A percentile compares a stretch with the other conserved stretches of the same genome.
Evolutionary conservation across 2,888 invertebrate genomes (phyloP).

Genomic region (Chrysolina haemoptera): DNA sequence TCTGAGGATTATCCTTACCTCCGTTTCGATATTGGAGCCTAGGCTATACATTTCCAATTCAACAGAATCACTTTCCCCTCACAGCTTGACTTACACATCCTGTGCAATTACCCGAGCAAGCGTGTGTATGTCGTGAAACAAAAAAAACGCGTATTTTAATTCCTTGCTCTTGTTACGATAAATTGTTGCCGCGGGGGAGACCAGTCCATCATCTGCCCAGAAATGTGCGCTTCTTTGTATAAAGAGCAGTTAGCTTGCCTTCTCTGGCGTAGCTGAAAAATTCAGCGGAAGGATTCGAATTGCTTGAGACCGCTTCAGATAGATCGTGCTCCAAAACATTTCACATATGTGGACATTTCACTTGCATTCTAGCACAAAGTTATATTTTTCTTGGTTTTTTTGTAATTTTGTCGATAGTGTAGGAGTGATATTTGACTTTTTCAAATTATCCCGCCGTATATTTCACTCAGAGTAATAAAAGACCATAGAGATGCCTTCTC

Average conservation of each 20-base stretch:
- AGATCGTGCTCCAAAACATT: too few species aligned
- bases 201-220: conserved; percentile 62
- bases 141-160: conserved; percentile 36
- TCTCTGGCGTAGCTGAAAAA: not conserved
- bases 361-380: too few species aligned
- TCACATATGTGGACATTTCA: too few species aligned
- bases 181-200: conserved; percentile 62
- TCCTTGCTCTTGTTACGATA: conserved; percentile 38
- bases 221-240: conserved; percentile 64
- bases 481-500: too few species aligned
- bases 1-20: not conserved
- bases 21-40: not conserved
- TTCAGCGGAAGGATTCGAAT: not conserved
- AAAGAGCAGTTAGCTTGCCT: conserved; percentile 3
- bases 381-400: too few species aligned
- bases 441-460: too few species aligned
- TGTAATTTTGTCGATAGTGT: too few species aligned
- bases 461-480: too few species aligned
- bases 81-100: conserved; percentile 23
- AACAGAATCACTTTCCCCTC: conserved; percentile 19
- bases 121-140: conserved; percentile 17
- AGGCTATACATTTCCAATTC: not conserved
- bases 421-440: too few species aligned
- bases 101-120: conserved; percentile 12
- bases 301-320: too few species aligned